phyloP scores from a whole-genome alignment of 1,140 invertebrate species.

The Tetranychus urticae region DNA sequence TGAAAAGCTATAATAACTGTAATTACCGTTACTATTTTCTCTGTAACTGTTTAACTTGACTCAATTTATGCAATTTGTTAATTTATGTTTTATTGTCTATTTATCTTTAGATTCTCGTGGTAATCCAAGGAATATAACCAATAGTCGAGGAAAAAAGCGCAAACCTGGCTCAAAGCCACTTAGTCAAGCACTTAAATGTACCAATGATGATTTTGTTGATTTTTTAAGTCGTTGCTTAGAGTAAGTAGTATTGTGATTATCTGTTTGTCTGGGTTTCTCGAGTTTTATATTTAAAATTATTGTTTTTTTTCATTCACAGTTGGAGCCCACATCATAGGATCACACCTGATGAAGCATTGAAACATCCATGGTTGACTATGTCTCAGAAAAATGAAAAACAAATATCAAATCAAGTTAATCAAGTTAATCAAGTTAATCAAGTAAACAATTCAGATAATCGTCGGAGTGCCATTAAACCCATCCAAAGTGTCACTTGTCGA shows the following conservation, averaged over 20 bases:
- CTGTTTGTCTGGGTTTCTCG: background rate
- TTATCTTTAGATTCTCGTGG: slow-evolving; percentile 54
- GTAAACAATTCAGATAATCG: background rate
- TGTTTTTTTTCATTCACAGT: slow-evolving; percentile 21
- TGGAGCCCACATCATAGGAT: slow-evolving; percentile 83
- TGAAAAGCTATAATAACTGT: no score
- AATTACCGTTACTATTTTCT: no score
- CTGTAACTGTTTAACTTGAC: no score
- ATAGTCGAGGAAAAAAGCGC: slow-evolving; percentile 68
- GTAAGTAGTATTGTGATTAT: slow-evolving; percentile 29
- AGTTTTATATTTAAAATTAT: no score
- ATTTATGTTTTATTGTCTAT: slow-evolving; percentile 1
- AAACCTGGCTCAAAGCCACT: slow-evolving; percentile 58
- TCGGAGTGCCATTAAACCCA: background rate
- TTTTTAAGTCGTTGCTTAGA: slow-evolving; percentile 77
- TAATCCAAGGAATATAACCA: slow-evolving; percentile 66
- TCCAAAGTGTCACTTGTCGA: background rate
- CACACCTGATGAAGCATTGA: slow-evolving; percentile 57
- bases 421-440: no score
- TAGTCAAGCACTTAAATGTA: slow-evolving; percentile 46
- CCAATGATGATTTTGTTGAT: slow-evolving; percentile 71
- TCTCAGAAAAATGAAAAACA: background rate
- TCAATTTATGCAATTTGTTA: no score
- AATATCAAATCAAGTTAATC: no score
- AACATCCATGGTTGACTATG: slow-evolving; percentile 29